phyloP scores from a whole-genome alignment of 2,888 invertebrate species.

The Lagria hirta region DNA sequence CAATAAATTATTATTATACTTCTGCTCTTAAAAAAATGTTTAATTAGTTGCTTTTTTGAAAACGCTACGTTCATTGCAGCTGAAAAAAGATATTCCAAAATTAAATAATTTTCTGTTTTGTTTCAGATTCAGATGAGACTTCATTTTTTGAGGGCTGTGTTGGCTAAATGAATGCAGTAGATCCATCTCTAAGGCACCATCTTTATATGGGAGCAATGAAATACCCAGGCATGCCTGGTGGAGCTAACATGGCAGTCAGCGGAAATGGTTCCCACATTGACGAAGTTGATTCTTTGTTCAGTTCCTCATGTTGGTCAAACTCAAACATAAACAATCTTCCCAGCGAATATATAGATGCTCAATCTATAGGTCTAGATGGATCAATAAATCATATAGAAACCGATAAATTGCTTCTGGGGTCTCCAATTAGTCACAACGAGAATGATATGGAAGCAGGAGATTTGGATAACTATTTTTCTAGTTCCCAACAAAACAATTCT shows the following conservation, averaged over 20 bases:
- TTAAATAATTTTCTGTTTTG: too few relatives aligned
- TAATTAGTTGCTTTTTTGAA: too few relatives aligned
- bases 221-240: conserved; percentile 52
- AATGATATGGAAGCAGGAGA: conserved; percentile 61
- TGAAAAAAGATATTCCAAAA: too few relatives aligned
- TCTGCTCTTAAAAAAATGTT: too few relatives aligned
- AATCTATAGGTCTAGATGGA: conserved; percentile 61
- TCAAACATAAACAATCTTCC: conserved; percentile 54
- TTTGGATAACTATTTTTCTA: conserved; percentile 67
- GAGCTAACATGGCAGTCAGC: conserved; percentile 51
- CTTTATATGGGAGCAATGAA: conserved; percentile 52
- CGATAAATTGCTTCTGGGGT: conserved; percentile 56
- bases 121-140: conserved; percentile 15
- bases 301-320: conserved; percentile 70
- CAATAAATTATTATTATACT: too few relatives aligned
- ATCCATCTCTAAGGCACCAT: conserved; percentile 6
- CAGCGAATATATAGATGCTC: conserved; percentile 58
- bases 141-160: conserved; percentile 13
- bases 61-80: too few relatives aligned
- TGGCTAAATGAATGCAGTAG: conserved; percentile 4
- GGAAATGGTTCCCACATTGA: conserved; percentile 51
- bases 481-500: conserved; percentile 60
- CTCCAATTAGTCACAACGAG: conserved; percentile 56
- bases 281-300: conserved; percentile 71
- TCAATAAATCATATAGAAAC: conserved; percentile 53